Evolutionary conservation across 1,140 invertebrate species (phyloP), one percentile per base, ranked within the genome.

Genomic region (Drosophila rufa): DNA sequence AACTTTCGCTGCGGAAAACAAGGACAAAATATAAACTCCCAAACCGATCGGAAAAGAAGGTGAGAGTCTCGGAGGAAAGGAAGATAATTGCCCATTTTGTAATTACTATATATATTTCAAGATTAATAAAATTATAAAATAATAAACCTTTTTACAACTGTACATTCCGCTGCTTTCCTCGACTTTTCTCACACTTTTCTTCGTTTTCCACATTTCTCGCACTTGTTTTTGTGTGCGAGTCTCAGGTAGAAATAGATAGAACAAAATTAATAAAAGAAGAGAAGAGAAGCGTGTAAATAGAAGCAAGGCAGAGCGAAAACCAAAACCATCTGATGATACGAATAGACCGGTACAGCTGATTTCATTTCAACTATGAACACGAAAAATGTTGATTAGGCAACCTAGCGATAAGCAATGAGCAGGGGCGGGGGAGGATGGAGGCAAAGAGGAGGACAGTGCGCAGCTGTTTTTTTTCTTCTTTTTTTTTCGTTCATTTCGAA

Each of bases 301-400:
- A 73, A 17, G 22, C 67, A 40, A 50, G 48, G 57, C 55, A 67
- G 47, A 43, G 43, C 15, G 43, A 59, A 50, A 64, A 53, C 15
- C 42, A 50, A 59, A 64, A 66, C 80, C 85, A 89, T 89, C 82
- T 89, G 85, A 89, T 84, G 68, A 89, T 79, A 89, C 59, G 67
- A 82, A 68, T 80, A 70, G 82, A 85, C 85, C 85, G 86, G 85
- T 90, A 90, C 85, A 90, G 85, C 85, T 90, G 85, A 90, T 85
- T 89, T 89, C 74, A 53, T 38, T 89, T 76, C 74, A 80, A 82
- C 83, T 87, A 70, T 69, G 64, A 70, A 46, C 40, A 55, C 40
- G 40, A 65, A 64, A 60, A 76, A 79, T 67, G 76, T 80, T 84
- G 82, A 84, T 81, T 84, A 84, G 82, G 75, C 81, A 77, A 77